These are phyloP conservation scores for Drosophila persimilis DNA, from an alignment of 1,140 invertebrate species.

Conservation along the genomic window DNA sequence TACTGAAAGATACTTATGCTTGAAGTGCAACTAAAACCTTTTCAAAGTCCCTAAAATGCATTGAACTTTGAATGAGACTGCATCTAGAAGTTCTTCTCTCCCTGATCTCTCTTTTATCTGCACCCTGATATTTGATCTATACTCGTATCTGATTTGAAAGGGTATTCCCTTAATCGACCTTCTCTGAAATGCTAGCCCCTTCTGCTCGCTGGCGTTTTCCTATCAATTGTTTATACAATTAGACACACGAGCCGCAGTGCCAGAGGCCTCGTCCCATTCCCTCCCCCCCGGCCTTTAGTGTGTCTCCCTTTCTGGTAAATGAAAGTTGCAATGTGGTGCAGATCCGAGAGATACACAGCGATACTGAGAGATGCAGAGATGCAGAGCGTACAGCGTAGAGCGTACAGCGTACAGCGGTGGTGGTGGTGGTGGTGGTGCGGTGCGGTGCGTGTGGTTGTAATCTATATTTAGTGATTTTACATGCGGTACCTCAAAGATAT, in stretches of 20 bases:
- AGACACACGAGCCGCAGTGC: constrained; percentile 52
- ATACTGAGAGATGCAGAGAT: too few species aligned
- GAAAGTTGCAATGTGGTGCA: constrained; percentile 71
- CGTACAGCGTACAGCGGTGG: too few species aligned
- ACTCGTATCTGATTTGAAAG: neutral
- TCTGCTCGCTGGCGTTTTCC: constrained; percentile 37
- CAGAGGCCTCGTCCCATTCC: neutral
- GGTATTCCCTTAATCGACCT: constrained; percentile 7
- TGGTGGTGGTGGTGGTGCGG: neutral
- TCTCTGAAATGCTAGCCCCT: neutral
- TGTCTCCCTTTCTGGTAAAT: constrained; percentile 52
- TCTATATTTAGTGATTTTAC: constrained; percentile 82
- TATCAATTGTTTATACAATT: constrained; percentile 77
- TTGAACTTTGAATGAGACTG: too few species aligned
- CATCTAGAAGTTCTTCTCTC: too few species aligned
- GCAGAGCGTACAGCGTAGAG: too few species aligned
- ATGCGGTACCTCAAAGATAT: constrained; percentile 78
- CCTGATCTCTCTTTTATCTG: too few species aligned
- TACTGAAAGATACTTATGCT: too few species aligned
- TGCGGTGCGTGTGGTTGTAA: constrained; percentile 73
- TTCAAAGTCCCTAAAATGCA: too few species aligned
- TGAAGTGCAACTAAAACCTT: too few species aligned
- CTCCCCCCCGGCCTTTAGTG: neutral
- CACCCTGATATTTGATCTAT: too few species aligned
- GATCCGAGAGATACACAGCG: neutral